Base-by-base conservation (phyloP, 2,888 invertebrate species). In the Oscheius onirici region DNA sequence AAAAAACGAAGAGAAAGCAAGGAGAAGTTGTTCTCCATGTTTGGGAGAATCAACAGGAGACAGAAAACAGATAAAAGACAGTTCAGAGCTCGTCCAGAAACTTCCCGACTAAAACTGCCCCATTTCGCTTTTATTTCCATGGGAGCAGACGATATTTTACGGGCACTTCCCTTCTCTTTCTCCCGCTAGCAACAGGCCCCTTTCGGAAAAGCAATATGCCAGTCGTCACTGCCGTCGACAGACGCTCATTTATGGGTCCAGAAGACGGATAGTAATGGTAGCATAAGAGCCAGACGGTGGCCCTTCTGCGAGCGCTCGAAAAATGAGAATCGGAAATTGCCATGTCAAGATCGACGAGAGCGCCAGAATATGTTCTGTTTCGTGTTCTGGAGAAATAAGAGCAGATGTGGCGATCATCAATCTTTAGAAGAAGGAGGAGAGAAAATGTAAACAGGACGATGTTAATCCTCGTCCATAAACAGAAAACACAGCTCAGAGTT, bases 121-220 rank as follows among this genome's bases (percentile, higher is more conserved):
- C 24, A 55, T 55, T 55, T 55, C 2, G 11, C 13, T n/a, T 55
- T 55, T 55, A 55, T 55, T 55, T 55, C 55, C 55, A 55, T 55
- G 55, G n/a, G 55, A 55, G 55, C 34, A 34, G 34, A 55, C 55
- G 55, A 55, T 55, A 55, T 55, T 55, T 55, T 55, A 55, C n/a
- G 55, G 28, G 28, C 55, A 8, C 34, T 6, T 34, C 3, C 8
- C 34, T 8, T 3, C 34, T 6, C 8, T 8, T 8, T 3, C 34
- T 8, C 34, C 34, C 8, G 34, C 34, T 8, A 34, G 34, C 55
- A 13, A 28, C 55, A 13, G 28, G 13, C 26, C 8, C n/a, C n/a
- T 8, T 26, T 8, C 8, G 26, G 24, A n/a, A n/a, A 28, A n/a
- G 46, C 46, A 46, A 46, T 15, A 55, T n/a, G 28, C 26, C 11